phyloP scores from a whole-genome alignment of 2,797 vertebrate species.

The Hemibagrus guttatus region DNA sequence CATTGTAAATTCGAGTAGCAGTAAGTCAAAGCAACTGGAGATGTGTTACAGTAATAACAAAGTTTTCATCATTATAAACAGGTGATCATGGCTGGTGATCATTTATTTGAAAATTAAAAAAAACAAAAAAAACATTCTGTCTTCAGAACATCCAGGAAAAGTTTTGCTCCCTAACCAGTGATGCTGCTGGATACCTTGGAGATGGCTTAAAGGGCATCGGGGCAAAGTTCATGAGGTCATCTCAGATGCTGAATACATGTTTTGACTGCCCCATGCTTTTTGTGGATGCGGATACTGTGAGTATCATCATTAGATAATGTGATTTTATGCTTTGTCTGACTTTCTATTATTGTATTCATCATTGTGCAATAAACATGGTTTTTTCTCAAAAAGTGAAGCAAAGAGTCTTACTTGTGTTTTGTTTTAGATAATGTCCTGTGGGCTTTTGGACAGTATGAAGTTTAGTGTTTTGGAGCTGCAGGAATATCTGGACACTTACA shows the following conservation, averaged over 20 bases:
- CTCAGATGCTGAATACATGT: constrained; percentile 93
- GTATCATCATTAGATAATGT: constrained; percentile 52
- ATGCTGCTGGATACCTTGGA: constrained; percentile 92
- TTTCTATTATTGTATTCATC: neutral
- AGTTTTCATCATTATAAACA: neutral
- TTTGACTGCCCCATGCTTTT: constrained; percentile 97
- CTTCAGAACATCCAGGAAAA: constrained; percentile 94
- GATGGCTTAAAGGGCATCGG: constrained; percentile 94
- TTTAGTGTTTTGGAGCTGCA: constrained; percentile 97
- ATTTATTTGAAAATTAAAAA: neutral
- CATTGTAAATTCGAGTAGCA: neutral
- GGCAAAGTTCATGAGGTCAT: constrained; percentile 93
- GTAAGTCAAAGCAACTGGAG: neutral
- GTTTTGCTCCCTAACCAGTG: constrained; percentile 93
- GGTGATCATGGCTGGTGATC: neutral
- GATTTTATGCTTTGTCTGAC: neutral
- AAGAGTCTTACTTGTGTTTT: neutral
- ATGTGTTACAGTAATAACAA: neutral
- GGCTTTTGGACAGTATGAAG: constrained; percentile 95
- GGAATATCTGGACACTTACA: constrained; percentile 97
- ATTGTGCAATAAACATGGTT: neutral
- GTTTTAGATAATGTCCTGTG: constrained; percentile 90
- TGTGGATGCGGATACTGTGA: constrained; percentile 95
- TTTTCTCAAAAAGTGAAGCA: neutral
- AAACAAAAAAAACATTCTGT: neutral